A percentile compares a stretch with the other conserved stretches of the same genome.
These are phyloP conservation scores for Coronaproctus castanopsis DNA, from an alignment of 2,888 invertebrate species.

Conservation along the genomic window DNA sequence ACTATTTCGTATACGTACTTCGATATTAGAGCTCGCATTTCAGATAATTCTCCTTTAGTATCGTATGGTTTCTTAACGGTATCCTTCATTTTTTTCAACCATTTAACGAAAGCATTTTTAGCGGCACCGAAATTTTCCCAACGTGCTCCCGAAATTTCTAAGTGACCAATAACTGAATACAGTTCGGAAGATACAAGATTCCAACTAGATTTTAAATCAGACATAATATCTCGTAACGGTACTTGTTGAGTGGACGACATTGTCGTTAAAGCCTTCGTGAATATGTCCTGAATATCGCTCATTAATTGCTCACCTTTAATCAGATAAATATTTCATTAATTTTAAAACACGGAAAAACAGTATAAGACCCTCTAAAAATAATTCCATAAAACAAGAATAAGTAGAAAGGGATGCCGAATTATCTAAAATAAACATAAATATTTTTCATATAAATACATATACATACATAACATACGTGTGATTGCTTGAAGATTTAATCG, in stretches of 20 bases:
- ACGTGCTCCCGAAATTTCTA: slow-evolving; percentile 59
- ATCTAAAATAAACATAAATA: slow-evolving; percentile 4
- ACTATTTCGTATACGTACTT: too few relatives aligned
- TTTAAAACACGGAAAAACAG: too few relatives aligned
- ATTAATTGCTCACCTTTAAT: slow-evolving; percentile 68
- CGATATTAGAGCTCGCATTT: slow-evolving; percentile 15
- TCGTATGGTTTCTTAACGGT: slow-evolving; percentile 43
- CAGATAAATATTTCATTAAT: slow-evolving; percentile 24
- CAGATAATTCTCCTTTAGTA: slow-evolving; percentile 57
- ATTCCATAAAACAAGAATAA: too few relatives aligned
- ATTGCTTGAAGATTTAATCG: too few relatives aligned
- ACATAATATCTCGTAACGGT: slow-evolving; percentile 50
- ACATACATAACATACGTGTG: too few relatives aligned
- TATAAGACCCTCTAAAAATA: too few relatives aligned
- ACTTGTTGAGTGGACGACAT: slow-evolving; percentile 64
- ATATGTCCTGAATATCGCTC: slow-evolving; percentile 48
- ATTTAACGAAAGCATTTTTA: slow-evolving; percentile 49
- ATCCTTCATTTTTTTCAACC: slow-evolving; percentile 55
- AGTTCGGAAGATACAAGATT: slow-evolving; percentile 71
- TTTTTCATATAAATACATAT: too few relatives aligned
- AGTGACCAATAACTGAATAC: slow-evolving; percentile 64
- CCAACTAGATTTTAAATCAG: slow-evolving; percentile 63
- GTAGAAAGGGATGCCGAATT: too few relatives aligned
- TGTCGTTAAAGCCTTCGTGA: slow-evolving; percentile 61
- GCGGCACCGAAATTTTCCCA: slow-evolving; percentile 76